These are phyloP conservation scores for Mesorhabditis belari DNA, from an alignment of 2,888 invertebrate genomes.

Conservation along the genomic window DNA sequence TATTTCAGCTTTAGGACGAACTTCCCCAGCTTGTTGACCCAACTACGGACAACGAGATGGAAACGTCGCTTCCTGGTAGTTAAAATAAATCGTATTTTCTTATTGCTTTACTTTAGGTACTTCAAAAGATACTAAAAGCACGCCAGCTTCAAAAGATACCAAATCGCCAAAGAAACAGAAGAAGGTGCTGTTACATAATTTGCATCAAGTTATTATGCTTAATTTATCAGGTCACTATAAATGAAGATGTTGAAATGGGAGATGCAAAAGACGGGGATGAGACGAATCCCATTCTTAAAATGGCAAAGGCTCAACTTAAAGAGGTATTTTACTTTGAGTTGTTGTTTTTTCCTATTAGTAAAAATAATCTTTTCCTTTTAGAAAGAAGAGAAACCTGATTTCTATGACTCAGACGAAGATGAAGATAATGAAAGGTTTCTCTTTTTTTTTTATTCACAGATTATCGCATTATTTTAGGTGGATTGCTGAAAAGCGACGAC, in stretches of 20 bases:
- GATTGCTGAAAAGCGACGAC: slow-evolving; percentile 53
- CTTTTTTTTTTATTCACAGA: too few species aligned
- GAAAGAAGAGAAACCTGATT: slow-evolving; percentile 6
- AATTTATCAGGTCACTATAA: neutral
- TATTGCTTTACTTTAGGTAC: too few species aligned
- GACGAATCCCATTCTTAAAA: slow-evolving; percentile 23
- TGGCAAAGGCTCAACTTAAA: slow-evolving; percentile 17
- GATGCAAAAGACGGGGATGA: too few species aligned
- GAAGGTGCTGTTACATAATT: too few species aligned
- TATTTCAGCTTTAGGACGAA: neutral
- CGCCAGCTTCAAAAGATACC: neutral
- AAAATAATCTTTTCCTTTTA: too few species aligned
- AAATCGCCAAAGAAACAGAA: neutral
- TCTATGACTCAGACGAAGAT: slow-evolving; percentile 62
- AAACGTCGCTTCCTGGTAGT: neutral
- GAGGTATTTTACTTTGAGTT: slow-evolving; percentile 12
- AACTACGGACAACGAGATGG: neutral
- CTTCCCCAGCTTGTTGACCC: neutral
- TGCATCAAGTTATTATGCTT: too few species aligned
- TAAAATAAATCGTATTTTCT: neutral
- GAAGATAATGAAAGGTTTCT: slow-evolving; percentile 60
- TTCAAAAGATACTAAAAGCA: neutral
- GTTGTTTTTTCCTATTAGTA: neutral
- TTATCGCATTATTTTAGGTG: too few species aligned
- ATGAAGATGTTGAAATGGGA: neutral